Evolutionary conservation across 2,797 vertebrate genomes (phyloP).

Genomic region (Valencia hispanica): DNA sequence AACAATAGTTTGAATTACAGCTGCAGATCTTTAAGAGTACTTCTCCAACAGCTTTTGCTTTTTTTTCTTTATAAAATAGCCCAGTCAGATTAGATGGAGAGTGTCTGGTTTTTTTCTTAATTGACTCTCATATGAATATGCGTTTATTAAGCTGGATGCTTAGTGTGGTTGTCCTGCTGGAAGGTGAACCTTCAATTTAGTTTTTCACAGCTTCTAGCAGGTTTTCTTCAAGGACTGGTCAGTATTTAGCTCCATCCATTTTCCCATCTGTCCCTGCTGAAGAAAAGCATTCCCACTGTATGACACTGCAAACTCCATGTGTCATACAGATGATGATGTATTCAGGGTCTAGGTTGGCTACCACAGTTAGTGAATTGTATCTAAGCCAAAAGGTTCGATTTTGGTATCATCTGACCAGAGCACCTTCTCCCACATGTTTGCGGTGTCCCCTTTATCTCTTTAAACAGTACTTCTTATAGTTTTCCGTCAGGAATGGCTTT

Average conservation of each 20-base stretch:
- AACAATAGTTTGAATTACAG: background rate
- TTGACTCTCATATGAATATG: no score
- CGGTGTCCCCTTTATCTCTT: background rate
- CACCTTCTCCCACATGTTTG: no score
- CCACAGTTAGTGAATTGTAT: background rate
- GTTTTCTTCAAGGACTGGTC: background rate
- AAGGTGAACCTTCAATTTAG: background rate
- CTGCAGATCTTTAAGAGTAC: background rate
- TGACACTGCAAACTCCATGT: no score
- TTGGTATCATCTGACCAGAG: background rate
- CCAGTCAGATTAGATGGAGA: background rate
- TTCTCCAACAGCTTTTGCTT: background rate
- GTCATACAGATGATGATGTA: background rate
- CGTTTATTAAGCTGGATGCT: background rate
- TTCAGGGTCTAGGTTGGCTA: background rate
- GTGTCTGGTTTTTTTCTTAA: background rate
- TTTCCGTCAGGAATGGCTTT: background rate
- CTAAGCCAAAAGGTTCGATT: background rate
- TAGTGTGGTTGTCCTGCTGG: background rate
- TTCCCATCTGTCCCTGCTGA: no score
- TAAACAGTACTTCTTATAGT: background rate
- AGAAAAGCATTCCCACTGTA: no score
- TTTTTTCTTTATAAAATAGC: background rate
- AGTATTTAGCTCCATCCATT: background rate
- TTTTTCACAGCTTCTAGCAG: background rate